phyloP scores from a whole-genome alignment of 2,888 invertebrate genomes.

The Acronicta psi region DNA sequence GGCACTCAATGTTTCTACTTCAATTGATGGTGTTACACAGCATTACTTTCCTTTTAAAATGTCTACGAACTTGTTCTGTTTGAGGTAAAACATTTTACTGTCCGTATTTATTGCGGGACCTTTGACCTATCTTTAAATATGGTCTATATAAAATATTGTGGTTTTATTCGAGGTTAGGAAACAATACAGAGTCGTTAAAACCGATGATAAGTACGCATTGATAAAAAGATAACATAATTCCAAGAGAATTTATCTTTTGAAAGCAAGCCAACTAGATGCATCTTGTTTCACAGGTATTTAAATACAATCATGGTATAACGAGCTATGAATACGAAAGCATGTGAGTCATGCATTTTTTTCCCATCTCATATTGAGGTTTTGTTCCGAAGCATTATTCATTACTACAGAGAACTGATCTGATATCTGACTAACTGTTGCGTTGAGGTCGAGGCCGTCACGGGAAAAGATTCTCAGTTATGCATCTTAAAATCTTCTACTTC shows the following conservation, averaged over 20 bases:
- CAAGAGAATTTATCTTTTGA: background rate
- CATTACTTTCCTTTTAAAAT: slow-evolving; percentile 43
- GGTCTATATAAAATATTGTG: background rate
- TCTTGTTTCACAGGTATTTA: slow-evolving; percentile 22
- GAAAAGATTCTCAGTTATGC: slow-evolving; percentile 80
- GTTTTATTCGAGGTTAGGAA: background rate
- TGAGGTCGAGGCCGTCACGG: slow-evolving; percentile 83
- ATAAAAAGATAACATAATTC: background rate
- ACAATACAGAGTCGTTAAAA: no score
- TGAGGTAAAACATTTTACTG: slow-evolving; percentile 9
- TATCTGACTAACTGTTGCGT: slow-evolving; percentile 66
- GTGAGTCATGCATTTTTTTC: slow-evolving; percentile 60
- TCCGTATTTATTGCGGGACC: background rate
- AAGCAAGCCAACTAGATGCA: background rate
- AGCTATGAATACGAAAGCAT: slow-evolving; percentile 48
- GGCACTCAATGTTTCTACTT: slow-evolving; percentile 68
- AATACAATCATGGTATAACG: slow-evolving; percentile 23
- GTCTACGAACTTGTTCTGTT: slow-evolving; percentile 20
- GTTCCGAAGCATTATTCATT: slow-evolving; percentile 70
- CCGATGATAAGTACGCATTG: no score
- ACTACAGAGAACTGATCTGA: slow-evolving; percentile 73
- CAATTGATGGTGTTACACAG: slow-evolving; percentile 52
- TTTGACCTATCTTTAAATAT: background rate
- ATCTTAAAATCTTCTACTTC: slow-evolving; percentile 64
- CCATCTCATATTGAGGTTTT: slow-evolving; percentile 49